These are phyloP conservation scores for Myioborus melanocephalus DNA, from an alignment of 2,797 vertebrate species.

Conservation along the genomic window DNA sequence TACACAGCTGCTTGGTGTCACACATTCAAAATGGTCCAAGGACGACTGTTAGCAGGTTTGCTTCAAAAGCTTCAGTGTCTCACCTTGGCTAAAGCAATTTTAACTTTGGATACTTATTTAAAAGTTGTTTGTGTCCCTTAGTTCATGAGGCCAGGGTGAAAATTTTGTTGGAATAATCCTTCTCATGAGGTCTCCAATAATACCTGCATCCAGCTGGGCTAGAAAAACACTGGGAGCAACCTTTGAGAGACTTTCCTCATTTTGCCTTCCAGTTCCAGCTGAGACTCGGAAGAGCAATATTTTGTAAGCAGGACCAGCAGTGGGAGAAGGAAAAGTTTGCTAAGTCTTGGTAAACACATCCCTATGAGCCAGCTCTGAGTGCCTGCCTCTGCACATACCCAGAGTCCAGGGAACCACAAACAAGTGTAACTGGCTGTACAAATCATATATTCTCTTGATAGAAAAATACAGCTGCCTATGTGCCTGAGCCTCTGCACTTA, in stretches of 20 bases:
- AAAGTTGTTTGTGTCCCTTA: not conserved
- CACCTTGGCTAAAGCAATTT: not conserved
- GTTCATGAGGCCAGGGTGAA: not conserved
- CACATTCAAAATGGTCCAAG: not conserved
- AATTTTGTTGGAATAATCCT: conserved; percentile 44
- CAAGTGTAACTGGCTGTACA: not conserved
- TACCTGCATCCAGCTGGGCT: conserved; percentile 36
- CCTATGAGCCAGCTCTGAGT: not conserved
- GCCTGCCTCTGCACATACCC: not conserved
- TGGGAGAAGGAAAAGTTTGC: conserved; percentile 39
- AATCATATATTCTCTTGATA: not conserved
- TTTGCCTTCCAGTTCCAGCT: conserved; percentile 29
- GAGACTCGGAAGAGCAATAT: conserved; percentile 10
- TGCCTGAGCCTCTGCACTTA: conserved; percentile 38
- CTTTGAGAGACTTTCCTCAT: not conserved
- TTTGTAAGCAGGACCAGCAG: conserved; percentile 24
- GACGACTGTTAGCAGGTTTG: not conserved
- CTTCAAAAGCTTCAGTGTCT: conserved; percentile 40
- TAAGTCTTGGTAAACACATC: conserved; percentile 5
- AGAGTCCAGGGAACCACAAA: conserved; percentile 22
- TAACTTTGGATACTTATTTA: not conserved
- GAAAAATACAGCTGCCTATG: not conserved
- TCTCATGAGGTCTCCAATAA: conserved; percentile 43
- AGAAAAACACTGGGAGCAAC: not conserved
- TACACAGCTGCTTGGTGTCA: not conserved